A percentile compares a stretch with the other conserved stretches of the same genome.
These are phyloP conservation scores for Philotrypesis tridentata DNA, from an alignment of 1,140 invertebrate species.

Conservation along the genomic window DNA sequence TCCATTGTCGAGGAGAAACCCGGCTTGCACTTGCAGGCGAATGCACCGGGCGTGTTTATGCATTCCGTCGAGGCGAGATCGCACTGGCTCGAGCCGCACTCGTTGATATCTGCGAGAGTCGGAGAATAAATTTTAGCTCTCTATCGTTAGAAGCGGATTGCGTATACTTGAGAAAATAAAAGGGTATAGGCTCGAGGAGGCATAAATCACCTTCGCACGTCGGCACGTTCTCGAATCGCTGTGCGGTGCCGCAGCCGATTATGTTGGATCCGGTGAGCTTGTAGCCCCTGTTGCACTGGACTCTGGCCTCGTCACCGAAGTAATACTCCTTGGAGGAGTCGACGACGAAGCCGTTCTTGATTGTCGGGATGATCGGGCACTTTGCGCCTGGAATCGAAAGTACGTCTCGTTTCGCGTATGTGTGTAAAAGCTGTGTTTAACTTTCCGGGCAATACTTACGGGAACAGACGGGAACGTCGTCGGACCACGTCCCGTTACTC, in stretches of 20 bases:
- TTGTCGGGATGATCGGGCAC: conserved; percentile 88
- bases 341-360: conserved; percentile 89
- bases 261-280: conserved; percentile 89
- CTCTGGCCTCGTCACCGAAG: conserved; percentile 92
- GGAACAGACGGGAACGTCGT: conserved; percentile 90
- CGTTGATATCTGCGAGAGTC: conserved; percentile 85
- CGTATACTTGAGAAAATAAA: not conserved
- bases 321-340: conserved; percentile 84
- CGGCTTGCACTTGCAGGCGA: conserved; percentile 90
- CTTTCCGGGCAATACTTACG: conserved; percentile 73
- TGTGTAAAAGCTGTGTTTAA: no score
- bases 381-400: conserved; percentile 76
- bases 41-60: conserved; percentile 91
- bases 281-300: conserved; percentile 94
- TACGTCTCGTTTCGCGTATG: no score
- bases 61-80: conserved; percentile 93
- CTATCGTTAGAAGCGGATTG: not conserved
- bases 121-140: not conserved
- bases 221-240: conserved; percentile 89
- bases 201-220: conserved; percentile 81
- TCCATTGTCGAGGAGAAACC: conserved; percentile 92
- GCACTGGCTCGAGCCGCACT: conserved; percentile 91
- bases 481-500: conserved; percentile 97
- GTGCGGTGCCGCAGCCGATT: conserved; percentile 89
- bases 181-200: not conserved